These are phyloP conservation scores for Callyntrura sp. DNA, from an alignment of 2,888 invertebrate species.

Conservation along the genomic window DNA sequence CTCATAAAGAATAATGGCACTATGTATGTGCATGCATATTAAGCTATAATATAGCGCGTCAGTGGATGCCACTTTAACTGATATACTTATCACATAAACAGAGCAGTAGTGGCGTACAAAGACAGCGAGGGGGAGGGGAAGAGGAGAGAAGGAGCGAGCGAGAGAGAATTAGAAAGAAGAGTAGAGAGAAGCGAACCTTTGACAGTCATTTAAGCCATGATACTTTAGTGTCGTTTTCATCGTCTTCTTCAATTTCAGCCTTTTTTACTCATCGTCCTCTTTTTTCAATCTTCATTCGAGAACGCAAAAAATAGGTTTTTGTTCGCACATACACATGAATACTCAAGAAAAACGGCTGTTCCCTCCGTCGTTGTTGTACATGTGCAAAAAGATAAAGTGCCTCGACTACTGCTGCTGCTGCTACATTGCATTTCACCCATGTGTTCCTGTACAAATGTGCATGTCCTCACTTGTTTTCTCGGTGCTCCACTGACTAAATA, in stretches of 20 bases:
- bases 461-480: no score
- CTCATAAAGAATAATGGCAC: constrained; percentile 74
- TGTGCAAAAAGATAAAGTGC: no score
- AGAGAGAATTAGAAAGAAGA: background rate
- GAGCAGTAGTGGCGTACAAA: background rate
- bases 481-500: no score
- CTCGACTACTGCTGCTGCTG: no score
- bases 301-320: background rate
- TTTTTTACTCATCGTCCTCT: constrained; percentile 17
- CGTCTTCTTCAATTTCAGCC: background rate
- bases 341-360: no score
- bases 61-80: background rate
- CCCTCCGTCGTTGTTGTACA: no score
- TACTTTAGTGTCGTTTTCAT: constrained; percentile 44
- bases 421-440: no score
- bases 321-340: background rate
- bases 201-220: constrained; percentile 48
- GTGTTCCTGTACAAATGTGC: background rate
- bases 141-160: background rate
- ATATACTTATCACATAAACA: background rate
- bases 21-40: constrained; percentile 13
- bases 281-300: background rate
- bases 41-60: background rate
- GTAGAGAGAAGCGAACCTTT: constrained; percentile 55
- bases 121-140: no score